Evolutionary conservation across 2,888 invertebrate species (phyloP).

Genomic region (Xestia rhomboidea): DNA sequence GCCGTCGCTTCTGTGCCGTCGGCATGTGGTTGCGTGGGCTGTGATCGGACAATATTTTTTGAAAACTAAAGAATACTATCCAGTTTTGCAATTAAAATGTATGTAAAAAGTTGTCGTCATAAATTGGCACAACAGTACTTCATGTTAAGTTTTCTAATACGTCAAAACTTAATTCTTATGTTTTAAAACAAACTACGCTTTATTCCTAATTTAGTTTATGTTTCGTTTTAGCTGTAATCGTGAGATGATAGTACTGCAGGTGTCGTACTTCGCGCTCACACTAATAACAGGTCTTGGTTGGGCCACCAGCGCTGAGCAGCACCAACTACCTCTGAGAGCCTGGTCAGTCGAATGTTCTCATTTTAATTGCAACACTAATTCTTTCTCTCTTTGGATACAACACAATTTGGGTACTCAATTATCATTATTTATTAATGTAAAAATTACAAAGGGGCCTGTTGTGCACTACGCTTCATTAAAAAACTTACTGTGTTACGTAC

Average conservation of each 20-base stretch:
- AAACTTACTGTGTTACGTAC: neutral
- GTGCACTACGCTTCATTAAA: neutral
- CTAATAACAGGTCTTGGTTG: constrained; percentile 80
- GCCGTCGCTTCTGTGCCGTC: constrained; percentile 10
- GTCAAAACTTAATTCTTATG: neutral
- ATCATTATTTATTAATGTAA: neutral
- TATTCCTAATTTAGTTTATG: neutral
- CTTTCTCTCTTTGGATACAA: neutral
- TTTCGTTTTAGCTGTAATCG: constrained; percentile 75
- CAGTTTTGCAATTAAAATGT: neutral
- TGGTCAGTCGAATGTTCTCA: constrained; percentile 73
- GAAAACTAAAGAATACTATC: neutral
- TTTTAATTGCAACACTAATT: neutral
- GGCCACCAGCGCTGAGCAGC: constrained; percentile 82
- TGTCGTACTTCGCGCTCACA: constrained; percentile 76
- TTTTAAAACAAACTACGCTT: neutral
- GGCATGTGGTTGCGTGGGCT: neutral
- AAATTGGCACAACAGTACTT: neutral
- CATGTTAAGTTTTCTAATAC: neutral
- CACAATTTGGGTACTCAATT: neutral
- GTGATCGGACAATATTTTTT: neutral
- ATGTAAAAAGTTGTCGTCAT: neutral
- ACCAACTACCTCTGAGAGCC: constrained; percentile 82
- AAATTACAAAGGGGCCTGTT: neutral
- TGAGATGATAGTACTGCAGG: constrained; percentile 76